Conservation (phyloP, 2,888 invertebrate genomes). For the Dorcus hopei region DNA sequence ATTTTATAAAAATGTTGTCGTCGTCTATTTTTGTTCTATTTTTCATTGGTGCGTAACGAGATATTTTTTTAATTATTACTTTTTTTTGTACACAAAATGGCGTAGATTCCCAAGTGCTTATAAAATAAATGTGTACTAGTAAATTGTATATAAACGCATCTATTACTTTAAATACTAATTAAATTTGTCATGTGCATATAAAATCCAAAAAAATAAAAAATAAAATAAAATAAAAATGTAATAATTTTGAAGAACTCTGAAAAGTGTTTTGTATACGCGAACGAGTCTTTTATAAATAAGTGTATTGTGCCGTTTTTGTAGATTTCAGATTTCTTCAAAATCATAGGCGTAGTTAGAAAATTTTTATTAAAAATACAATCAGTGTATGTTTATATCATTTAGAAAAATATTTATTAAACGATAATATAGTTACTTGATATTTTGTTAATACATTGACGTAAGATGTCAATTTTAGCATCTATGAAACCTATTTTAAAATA, state of each 20-base stretch:
- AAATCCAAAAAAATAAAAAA: constrained; percentile 4
- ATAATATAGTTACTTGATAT: constrained; percentile 14
- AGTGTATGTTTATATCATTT: constrained; percentile 17
- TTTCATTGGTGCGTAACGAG: constrained; percentile 28
- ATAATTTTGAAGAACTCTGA: constrained; percentile 4
- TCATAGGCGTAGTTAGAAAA: neutral
- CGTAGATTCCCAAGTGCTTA: constrained; percentile 35
- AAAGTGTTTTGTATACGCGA: no score
- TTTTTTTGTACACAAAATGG: constrained; percentile 19
- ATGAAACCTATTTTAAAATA: neutral
- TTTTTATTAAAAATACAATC: constrained; percentile 15
- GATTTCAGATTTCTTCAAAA: neutral
- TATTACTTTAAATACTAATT: constrained; percentile 24
- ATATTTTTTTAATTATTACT: constrained; percentile 18
- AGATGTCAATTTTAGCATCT: neutral
- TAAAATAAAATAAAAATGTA: neutral
- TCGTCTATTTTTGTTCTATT: constrained; percentile 21
- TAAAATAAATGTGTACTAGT: constrained; percentile 26
- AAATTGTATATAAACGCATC: constrained; percentile 28
- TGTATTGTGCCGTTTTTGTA: no score
- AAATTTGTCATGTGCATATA: constrained; percentile 20
- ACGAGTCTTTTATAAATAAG: no score
- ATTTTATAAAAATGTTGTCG: constrained; percentile 13
- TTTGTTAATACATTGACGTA: neutral
- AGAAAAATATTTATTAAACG: constrained; percentile 19